Evolutionary conservation across 2,888 invertebrate genomes (phyloP), one percentile per base, ranked within the genome.

Genomic region (Papilio gigon): DNA sequence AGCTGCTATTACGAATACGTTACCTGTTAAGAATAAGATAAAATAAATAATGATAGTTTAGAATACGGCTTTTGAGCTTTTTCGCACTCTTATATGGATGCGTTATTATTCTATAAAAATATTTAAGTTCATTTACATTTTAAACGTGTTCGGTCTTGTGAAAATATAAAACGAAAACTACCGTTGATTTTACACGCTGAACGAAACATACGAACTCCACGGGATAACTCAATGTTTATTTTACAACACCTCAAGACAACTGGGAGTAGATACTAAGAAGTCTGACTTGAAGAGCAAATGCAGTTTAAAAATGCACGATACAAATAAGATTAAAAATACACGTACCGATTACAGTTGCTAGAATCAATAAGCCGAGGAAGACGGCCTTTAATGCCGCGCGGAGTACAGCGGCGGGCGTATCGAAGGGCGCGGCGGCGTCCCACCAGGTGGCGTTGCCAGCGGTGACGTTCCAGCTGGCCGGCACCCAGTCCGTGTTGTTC

Each of bases 1-100:
- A 71, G 98, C 98, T 35, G 97, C 96, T 88, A 98, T 98, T 80
- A 98, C 98, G 90, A 98, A 97, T 68, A 98, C 96, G 89, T 98
- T 98, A 74, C 98, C 98, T 96, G 93, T 5, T 87, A 89, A 74
- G 67, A 64, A 70, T 20, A 65, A 47, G n/a, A 27, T 27, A n/a
- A 14, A 5, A 8, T 25, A 27, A 27, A 27, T 50, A 47, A 12
- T 12, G 12, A 47, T 47, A 4, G 47, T 11, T 20, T 20, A 22
- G 12, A 22, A 22, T 1, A 1, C 5, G n/a, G 4, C n/a, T 42
- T 17, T n/a, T n/a, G n/a, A n/a, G n/a, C n/a, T n/a, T n/a, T n/a
- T n/a, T n/a, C n/a, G n/a, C n/a, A n/a, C n/a, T n/a, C n/a, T n/a
- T n/a, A n/a, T n/a, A n/a, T n/a, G n/a, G n/a, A n/a, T n/a, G n/a